Conservation (phyloP, 2,797 vertebrate genomes). For the Mycteria americana region DNA sequence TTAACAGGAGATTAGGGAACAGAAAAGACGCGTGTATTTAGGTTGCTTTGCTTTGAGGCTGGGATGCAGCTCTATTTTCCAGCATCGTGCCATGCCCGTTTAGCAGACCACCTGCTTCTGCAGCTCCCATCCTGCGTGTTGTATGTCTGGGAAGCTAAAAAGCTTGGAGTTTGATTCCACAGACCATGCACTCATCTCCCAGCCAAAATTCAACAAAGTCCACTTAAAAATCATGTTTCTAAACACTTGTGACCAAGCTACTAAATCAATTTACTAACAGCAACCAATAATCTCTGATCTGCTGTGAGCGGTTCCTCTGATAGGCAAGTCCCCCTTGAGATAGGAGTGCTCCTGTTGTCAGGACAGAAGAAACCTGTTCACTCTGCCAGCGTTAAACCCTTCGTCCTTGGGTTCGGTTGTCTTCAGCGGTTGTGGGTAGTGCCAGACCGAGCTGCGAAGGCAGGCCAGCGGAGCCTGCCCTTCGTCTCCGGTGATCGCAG, state of each 20-base stretch:
- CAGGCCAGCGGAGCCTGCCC: neutral
- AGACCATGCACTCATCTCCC: neutral
- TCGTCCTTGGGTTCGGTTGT: no score
- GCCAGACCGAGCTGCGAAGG: neutral
- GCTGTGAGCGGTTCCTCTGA: neutral
- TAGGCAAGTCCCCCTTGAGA: neutral
- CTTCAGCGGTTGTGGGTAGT: neutral
- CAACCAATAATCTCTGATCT: neutral
- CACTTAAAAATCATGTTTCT: neutral
- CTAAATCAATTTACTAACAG: neutral
- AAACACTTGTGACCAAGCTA: neutral
- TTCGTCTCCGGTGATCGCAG: neutral
- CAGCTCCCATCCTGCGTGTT: neutral
- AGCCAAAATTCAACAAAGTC: neutral
- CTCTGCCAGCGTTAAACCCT: neutral
- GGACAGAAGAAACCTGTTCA: neutral
- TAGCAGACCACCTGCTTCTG: neutral
- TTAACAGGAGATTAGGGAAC: neutral
- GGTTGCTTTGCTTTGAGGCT: neutral
- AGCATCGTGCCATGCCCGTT: accelerated
- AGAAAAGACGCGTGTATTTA: no score
- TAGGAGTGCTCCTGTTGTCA: neutral
- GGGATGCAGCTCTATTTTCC: neutral
- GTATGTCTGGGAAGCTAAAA: neutral
- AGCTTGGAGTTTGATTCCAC: neutral